Evolutionary conservation across 2,797 vertebrate genomes (phyloP), one percentile per base, ranked within the genome.

Genomic region (Lepilemur septentrionalis): DNA sequence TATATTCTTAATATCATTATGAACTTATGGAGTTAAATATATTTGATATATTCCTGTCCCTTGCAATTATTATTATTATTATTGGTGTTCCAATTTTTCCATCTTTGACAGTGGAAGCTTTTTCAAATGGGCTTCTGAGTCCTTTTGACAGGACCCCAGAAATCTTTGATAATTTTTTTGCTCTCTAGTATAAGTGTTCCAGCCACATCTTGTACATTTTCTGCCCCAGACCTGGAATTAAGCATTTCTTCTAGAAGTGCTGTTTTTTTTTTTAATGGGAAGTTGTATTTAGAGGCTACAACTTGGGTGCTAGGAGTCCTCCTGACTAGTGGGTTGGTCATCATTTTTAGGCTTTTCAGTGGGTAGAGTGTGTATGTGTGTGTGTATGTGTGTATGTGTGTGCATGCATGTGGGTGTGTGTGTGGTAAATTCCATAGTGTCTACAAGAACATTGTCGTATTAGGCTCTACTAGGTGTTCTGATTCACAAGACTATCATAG

Each of bases 1-100:
- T 93, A 35, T 92, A 89, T 89, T 88, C 94, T 79, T 57, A 92
- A 70, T 69, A 87, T 89, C 41, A 80, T 67, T 52, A 41, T 80
- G 46, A 86, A 81, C 25, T 10, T 81, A 48, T 30, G n/a, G 17
- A 55, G 85, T 92, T 88, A 70, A 38, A 70, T 75, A 32, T 59
- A 80, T 90, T 83, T 70, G 50, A 28, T 61, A 8, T 95, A 41
- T 89, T 90, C 22, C 69, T 76, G 43, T 76, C 30, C 20, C 55
- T 76, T 79, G 76, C 4, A 65, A 0, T 72, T 52, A 22, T 73
- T 91, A 50, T 15, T 50, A 46, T 46, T 46, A 59, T 48, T 52
- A 73, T 32, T 87, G 55, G 52, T 69, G 35, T 28, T 50, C 4
- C 59, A 67, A 15, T 14, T 78, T 43, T 95, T 93, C 32, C 69